These are phyloP conservation scores for Drosophila littoralis DNA, from an alignment of 1,140 invertebrate genomes.

Conservation along the genomic window DNA sequence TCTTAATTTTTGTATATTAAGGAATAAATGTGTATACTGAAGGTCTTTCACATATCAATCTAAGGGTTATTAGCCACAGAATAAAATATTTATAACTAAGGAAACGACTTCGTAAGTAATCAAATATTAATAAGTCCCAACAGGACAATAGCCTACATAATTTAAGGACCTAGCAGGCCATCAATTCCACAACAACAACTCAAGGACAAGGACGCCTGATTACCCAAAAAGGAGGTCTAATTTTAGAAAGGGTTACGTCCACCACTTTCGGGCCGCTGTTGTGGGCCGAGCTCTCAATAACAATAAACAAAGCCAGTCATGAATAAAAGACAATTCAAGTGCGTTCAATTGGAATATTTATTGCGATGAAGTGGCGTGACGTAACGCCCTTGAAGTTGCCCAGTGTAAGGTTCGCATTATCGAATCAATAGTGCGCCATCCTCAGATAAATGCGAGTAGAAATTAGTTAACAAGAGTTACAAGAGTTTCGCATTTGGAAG, in stretches of 20 bases:
- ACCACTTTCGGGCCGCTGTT: background rate
- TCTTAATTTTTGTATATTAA: no score
- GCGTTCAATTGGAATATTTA: slow-evolving; percentile 10
- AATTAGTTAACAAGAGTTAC: no score
- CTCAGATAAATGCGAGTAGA: no score
- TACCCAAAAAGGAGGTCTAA: background rate
- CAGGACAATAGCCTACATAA: background rate
- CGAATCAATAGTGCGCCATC: background rate
- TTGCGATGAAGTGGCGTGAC: slow-evolving; percentile 2
- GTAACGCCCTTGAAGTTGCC: background rate
- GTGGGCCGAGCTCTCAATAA: background rate
- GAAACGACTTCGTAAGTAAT: no score
- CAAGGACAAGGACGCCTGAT: background rate
- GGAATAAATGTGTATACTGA: no score
- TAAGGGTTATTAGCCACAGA: no score
- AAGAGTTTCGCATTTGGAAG: no score
- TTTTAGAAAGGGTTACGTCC: background rate
- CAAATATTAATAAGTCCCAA: background rate
- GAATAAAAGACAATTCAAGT: slow-evolving; percentile 33
- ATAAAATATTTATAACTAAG: no score
- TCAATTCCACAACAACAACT: background rate
- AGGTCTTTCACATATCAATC: no score
- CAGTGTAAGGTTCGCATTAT: background rate
- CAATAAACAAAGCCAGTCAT: slow-evolving; percentile 22
- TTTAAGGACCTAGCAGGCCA: background rate